Conservation (phyloP, 2,888 invertebrate genomes). For the Macrophya annulata region DNA sequence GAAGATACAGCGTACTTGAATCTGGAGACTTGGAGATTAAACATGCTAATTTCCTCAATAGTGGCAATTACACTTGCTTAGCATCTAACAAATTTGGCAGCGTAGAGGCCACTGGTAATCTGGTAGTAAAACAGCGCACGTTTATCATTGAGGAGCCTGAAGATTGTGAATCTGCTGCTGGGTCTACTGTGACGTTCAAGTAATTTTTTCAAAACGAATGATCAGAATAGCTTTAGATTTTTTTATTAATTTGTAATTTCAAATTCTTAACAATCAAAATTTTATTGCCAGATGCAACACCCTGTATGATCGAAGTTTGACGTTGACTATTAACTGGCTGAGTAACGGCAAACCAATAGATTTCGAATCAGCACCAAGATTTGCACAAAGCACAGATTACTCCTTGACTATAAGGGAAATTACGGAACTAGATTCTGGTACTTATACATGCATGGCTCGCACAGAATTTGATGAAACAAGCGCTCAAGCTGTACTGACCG, state of each 20-base stretch:
- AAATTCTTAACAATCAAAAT: conserved; percentile 68
- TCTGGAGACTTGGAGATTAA: conserved; percentile 92
- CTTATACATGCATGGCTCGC: conserved; percentile 96
- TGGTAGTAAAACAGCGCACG: conserved; percentile 94
- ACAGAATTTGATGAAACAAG: conserved; percentile 94
- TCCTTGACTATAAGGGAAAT: conserved; percentile 97
- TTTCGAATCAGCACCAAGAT: conserved; percentile 91
- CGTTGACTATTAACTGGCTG: conserved; percentile 92
- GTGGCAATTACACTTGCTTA: conserved; percentile 95
- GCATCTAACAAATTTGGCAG: conserved; percentile 96
- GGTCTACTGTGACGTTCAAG: conserved; percentile 91
- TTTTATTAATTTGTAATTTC: not conserved
- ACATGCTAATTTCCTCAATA: conserved; percentile 92
- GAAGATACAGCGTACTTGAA: conserved; percentile 89
- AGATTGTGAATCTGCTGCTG: conserved; percentile 95
- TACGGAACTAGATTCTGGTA: conserved; percentile 96
- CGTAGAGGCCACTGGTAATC: conserved; percentile 89
- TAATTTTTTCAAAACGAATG: conserved; percentile 57
- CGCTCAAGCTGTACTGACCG: conserved; percentile 94
- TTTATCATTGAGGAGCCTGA: conserved; percentile 93
- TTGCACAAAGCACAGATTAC: conserved; percentile 93
- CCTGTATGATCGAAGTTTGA: conserved; percentile 92
- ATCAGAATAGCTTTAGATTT: not conserved
- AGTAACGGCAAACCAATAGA: conserved; percentile 93
- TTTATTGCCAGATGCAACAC: conserved; percentile 88